Conservation (phyloP, 2,113 vertebrate genomes). For the Heliornis fulica region DNA sequence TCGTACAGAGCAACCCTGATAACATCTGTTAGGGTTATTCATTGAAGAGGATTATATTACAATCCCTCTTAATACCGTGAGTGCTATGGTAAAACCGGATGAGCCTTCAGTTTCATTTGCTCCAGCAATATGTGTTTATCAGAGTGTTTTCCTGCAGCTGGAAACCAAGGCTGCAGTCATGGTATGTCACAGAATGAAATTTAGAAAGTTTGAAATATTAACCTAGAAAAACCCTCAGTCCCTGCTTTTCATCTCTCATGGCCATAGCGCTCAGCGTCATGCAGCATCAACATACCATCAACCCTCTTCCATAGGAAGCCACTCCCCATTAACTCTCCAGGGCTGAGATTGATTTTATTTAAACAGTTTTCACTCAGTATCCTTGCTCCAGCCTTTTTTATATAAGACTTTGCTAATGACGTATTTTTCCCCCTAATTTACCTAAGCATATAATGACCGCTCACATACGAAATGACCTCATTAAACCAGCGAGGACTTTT, state of each 20-base stretch:
- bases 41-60: conserved; percentile 63
- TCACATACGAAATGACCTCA: conserved; percentile 32
- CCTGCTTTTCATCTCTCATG: conserved; percentile 2
- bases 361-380: conserved; percentile 37
- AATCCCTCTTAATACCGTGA: conserved; percentile 51
- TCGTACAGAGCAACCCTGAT: conserved; percentile 21
- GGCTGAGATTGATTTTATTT: conserved; percentile 24
- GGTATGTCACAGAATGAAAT: conserved; percentile 15
- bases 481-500: background rate
- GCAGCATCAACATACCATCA: background rate
- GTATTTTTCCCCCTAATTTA: background rate
- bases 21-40: conserved; percentile 64
- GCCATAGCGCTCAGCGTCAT: background rate
- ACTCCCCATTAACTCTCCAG: background rate
- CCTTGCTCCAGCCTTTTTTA: conserved; percentile 18
- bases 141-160: conserved; percentile 17
- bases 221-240: background rate
- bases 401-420: conserved; percentile 53
- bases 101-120: conserved; percentile 37
- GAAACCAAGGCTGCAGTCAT: conserved; percentile 13
- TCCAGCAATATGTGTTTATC: conserved; percentile 24
- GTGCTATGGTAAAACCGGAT: conserved; percentile 49
- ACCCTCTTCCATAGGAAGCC: background rate
- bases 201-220: conserved; percentile 52
- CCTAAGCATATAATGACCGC: background rate